Conservation (phyloP, 2,888 invertebrate species). For the Euplagia quadripunctaria region DNA sequence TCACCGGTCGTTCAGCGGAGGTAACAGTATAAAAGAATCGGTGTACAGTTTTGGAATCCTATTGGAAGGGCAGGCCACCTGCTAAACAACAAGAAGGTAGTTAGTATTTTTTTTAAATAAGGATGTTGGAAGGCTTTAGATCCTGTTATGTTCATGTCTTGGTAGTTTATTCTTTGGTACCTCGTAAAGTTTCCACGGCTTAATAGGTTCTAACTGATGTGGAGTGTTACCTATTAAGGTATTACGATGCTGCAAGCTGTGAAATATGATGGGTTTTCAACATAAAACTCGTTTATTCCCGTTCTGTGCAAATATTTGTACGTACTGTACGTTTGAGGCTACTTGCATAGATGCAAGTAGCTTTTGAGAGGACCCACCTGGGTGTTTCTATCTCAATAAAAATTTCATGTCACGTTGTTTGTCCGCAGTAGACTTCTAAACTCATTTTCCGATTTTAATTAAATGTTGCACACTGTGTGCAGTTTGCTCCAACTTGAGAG, state of each 20-base stretch:
- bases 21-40: too few species aligned
- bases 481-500: too few species aligned
- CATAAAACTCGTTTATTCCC: not conserved
- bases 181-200: constrained; percentile 1
- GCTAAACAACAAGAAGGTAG: not conserved
- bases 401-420: too few species aligned
- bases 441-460: too few species aligned
- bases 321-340: too few species aligned
- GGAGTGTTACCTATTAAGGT: not conserved
- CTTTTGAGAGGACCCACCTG: too few species aligned
- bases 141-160: not conserved
- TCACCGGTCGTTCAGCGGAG: too few species aligned
- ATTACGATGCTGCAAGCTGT: not conserved
- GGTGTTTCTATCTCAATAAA: too few species aligned
- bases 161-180: not conserved
- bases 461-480: too few species aligned
- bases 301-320: not conserved
- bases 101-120: not conserved
- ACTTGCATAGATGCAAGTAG: too few species aligned
- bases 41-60: too few species aligned
- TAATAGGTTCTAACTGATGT: not conserved
- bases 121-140: not conserved
- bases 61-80: not conserved
- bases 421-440: too few species aligned
- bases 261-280: not conserved